Conservation (phyloP, 2,888 invertebrate genomes). For the Caenorhabditis panamensis region DNA sequence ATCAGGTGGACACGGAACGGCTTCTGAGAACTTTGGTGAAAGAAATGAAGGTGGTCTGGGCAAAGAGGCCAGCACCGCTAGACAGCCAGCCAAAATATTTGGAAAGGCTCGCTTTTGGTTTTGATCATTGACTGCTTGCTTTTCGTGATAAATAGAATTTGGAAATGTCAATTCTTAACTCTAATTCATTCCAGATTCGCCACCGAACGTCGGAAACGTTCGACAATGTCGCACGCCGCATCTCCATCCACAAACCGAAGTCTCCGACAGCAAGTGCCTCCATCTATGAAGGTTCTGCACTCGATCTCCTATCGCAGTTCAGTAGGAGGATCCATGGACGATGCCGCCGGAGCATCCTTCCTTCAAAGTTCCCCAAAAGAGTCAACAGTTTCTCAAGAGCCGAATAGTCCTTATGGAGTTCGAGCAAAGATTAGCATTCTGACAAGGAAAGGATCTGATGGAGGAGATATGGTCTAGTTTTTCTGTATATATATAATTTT, state of each 20-base stretch:
- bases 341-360: conserved; percentile 60
- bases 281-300: conserved; percentile 78
- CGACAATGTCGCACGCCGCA: conserved; percentile 78
- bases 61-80: too few species aligned
- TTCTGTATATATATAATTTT: conserved; percentile 17
- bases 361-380: conserved; percentile 62
- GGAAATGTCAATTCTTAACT: background rate
- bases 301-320: conserved; percentile 78
- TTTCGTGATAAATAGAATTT: too few species aligned
- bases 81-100: too few species aligned
- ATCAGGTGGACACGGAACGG: conserved; percentile 28
- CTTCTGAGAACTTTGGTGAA: conserved; percentile 34
- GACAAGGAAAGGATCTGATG: conserved; percentile 42
- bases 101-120: conserved; percentile 2
- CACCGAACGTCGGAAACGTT: conserved; percentile 78
- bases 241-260: conserved; percentile 76
- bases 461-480: conserved; percentile 45
- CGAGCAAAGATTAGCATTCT: conserved; percentile 55
- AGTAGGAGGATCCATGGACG: conserved; percentile 74
- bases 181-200: conserved; percentile 70
- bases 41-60: too few species aligned
- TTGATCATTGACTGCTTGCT: background rate
- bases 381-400: conserved; percentile 56
- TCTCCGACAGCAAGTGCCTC: conserved; percentile 71
- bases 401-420: conserved; percentile 57